Conservation (phyloP, 2,113 vertebrate species). For the Saccopteryx leptura region DNA sequence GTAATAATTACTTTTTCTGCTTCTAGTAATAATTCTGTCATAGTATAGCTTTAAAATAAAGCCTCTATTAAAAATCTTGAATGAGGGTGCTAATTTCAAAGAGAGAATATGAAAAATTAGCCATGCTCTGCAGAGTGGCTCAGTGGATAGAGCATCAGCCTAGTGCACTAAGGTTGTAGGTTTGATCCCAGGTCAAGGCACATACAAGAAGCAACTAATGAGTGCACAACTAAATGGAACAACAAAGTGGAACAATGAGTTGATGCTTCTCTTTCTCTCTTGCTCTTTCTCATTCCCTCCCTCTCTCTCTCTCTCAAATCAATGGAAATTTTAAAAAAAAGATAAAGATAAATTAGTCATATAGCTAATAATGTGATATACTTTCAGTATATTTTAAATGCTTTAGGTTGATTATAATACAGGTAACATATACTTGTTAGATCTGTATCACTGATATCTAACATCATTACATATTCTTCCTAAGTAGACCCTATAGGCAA, state of each 20-base stretch:
- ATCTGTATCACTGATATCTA: neutral
- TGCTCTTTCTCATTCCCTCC: no score
- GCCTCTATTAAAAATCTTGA: neutral
- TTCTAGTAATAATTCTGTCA: neutral
- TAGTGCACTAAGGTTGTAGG: no score
- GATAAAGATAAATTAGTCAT: conserved; percentile 7
- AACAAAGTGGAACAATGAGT: no score
- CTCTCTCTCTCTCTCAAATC: no score
- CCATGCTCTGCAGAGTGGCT: neutral
- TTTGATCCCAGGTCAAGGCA: no score
- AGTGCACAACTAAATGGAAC: no score
- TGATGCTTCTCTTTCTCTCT: no score
- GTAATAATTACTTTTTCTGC: neutral
- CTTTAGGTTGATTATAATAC: neutral
- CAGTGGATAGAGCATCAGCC: no score
- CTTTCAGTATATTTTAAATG: conserved; percentile 21
- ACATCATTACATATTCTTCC: neutral
- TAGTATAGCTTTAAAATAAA: neutral
- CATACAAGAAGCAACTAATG: no score
- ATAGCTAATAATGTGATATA: neutral
- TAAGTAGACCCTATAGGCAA: neutral
- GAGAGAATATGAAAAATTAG: conserved; percentile 35
- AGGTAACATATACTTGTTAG: conserved; percentile 36
- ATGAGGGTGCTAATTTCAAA: conserved; percentile 43
- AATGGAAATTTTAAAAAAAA: no score